Evolutionary conservation across 2,113 vertebrate genomes (phyloP), one percentile per base, ranked within the genome.

Genomic region (Buteo buteo): DNA sequence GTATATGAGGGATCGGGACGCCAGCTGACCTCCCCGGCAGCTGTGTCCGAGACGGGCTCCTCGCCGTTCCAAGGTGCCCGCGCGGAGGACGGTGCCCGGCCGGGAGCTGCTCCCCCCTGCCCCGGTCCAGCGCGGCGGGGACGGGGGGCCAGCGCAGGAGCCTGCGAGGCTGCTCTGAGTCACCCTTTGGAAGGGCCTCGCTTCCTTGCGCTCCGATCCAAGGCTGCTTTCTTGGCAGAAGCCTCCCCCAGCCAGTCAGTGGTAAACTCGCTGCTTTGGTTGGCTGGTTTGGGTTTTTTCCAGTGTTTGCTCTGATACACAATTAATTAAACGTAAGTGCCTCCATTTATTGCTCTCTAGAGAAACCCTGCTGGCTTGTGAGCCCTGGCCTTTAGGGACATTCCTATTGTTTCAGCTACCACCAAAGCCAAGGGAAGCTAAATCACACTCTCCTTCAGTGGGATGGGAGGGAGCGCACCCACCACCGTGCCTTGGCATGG

Each of bases 221-320:
- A 94, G 89, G 83, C 85, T 92, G 78, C 86, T 94, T 70, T 92
- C 93, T 95, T 95, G 91, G 94, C 96, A 96, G 95, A 59, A 52
- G 36, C 61, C 80, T 89, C 38, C 22, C 42, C 6, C 45, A 44
- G 54, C 74, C 74, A 76, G 62, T 7, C 55, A 20, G 80, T 8
- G 64, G 55, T 64, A 32, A 88, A 57, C 22, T 69, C 7, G 0
- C 59, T 34, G 83, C 73, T 78, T 38, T 49, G 69, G 50, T 38
- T 71, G 50, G 67, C 73, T 64, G 57, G 59, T 19, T 89, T 86
- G 91, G 88, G 52, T 58, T 88, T 88, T 81, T 96, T 95, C 96
- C 96, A 90, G 32, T 64, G 80, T 88, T 88, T 96, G 67, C 92
- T 94, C 49, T 66, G 76, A 88, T 42, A 90, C 82, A 96, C 94